Conservation (phyloP, 1,140 invertebrate species). For the Panagrolaimus sp. region DNA sequence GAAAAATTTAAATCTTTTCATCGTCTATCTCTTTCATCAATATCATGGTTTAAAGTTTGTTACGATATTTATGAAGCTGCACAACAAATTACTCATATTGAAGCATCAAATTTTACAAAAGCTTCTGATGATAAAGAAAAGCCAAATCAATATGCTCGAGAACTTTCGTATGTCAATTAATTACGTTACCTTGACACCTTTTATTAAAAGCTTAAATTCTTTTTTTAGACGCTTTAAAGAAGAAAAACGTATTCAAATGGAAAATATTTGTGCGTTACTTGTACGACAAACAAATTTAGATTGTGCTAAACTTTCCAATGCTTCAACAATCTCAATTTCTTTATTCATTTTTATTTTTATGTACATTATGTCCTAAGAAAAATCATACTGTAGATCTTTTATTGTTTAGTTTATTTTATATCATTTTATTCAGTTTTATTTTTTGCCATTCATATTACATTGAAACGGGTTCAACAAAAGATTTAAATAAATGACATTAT, state of each 20-base stretch:
- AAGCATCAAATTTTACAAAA: conserved; percentile 2
- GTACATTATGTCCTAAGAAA: too few relatives aligned
- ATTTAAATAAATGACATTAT: too few relatives aligned
- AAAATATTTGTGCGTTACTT: background rate
- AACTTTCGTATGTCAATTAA: background rate
- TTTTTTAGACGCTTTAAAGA: background rate
- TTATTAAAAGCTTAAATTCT: too few relatives aligned
- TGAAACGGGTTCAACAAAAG: too few relatives aligned
- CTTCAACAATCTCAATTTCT: background rate
- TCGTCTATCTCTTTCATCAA: conserved; percentile 32
- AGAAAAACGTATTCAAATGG: background rate
- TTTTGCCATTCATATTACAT: too few relatives aligned
- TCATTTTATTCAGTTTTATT: too few relatives aligned
- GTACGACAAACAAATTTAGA: conserved; percentile 3
- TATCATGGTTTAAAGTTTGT: conserved; percentile 41
- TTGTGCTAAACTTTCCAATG: conserved; percentile 8
- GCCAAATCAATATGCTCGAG: background rate
- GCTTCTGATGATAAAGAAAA: background rate
- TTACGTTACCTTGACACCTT: too few relatives aligned
- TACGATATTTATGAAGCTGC: conserved; percentile 36
- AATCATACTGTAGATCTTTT: too few relatives aligned
- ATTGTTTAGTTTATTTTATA: too few relatives aligned
- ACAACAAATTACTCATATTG: conserved; percentile 19
- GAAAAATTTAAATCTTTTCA: conserved; percentile 44
- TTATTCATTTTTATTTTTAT: conserved; percentile 2